phyloP scores from a whole-genome alignment of 2,113 vertebrate genomes.

The Oophaga pumilio region DNA sequence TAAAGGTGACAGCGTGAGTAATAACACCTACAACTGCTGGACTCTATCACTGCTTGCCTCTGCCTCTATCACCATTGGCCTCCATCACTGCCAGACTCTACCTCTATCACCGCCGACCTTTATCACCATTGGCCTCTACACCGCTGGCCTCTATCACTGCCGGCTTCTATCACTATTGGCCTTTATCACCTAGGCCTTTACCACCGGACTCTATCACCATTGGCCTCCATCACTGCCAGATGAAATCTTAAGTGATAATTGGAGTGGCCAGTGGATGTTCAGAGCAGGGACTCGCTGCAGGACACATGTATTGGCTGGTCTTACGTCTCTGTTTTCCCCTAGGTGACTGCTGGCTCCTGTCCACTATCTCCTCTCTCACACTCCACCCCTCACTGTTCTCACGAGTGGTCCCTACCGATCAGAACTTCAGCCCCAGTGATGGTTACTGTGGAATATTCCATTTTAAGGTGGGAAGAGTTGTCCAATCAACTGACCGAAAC shows the following conservation, averaged over 20 bases:
- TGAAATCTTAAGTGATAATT: neutral
- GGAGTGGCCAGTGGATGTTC: neutral
- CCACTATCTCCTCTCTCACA: constrained; percentile 76
- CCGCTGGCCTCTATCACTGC: neutral
- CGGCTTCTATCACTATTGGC: too few species aligned
- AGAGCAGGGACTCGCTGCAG: too few species aligned
- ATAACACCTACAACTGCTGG: neutral
- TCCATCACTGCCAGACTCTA: neutral
- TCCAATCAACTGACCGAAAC: neutral
- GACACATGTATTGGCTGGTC: neutral
- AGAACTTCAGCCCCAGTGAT: constrained; percentile 65
- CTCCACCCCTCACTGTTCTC: constrained; percentile 72
- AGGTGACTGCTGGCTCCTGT: constrained; percentile 81
- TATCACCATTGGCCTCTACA: neutral
- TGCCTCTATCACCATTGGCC: neutral
- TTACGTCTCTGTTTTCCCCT: neutral
- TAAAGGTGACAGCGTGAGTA: too few species aligned
- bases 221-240: neutral
- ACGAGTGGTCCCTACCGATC: constrained; percentile 73
- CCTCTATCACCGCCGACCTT: neutral
- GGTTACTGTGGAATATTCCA: constrained; percentile 75
- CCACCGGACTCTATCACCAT: too few species aligned
- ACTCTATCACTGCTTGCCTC: neutral
- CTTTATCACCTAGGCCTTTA: too few species aligned
- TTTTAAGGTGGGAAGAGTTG: constrained; percentile 68